Evolutionary conservation across 2,888 invertebrate species (phyloP).

Genomic region (Lasioglossum zephyrum): DNA sequence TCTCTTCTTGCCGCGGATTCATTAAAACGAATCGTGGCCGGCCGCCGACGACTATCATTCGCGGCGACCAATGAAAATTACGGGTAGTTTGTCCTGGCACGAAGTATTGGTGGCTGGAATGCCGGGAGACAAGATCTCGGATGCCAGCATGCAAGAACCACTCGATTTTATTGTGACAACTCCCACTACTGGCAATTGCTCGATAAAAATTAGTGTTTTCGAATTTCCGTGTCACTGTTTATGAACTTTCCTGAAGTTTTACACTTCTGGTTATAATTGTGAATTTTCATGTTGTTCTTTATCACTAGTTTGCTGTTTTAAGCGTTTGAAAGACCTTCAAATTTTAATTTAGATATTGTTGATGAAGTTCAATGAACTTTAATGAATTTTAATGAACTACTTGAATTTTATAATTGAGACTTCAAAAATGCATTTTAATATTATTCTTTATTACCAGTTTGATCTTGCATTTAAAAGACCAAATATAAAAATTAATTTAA

Average conservation of each 20-base stretch:
- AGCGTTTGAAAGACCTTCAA: too few relatives aligned
- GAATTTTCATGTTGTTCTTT: not conserved
- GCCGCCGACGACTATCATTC: slow-evolving; percentile 41
- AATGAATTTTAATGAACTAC: too few relatives aligned
- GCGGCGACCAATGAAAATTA: slow-evolving; percentile 33
- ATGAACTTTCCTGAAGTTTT: too few relatives aligned
- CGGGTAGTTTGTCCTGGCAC: slow-evolving; percentile 25
- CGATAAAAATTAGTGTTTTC: not conserved
- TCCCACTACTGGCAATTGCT: slow-evolving; percentile 23
- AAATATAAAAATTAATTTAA: too few relatives aligned
- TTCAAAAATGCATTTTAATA: too few relatives aligned
- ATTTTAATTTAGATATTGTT: too few relatives aligned
- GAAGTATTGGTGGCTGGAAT: slow-evolving; percentile 40
- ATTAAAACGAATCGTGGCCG: slow-evolving; percentile 42
- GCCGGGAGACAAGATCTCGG: slow-evolving; percentile 41
- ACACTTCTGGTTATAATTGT: too few relatives aligned
- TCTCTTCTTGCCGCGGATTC: slow-evolving; percentile 39
- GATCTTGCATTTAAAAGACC: too few relatives aligned
- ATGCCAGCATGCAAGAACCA: slow-evolving; percentile 37
- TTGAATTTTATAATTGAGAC: too few relatives aligned
- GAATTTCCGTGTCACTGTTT: not conserved
- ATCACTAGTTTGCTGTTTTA: not conserved
- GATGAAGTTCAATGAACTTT: not conserved
- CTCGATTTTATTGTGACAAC: slow-evolving; percentile 46
- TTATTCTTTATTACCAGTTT: too few relatives aligned